Conservation (phyloP, 2,888 invertebrate genomes). For the Lepidochrysops patricia region DNA sequence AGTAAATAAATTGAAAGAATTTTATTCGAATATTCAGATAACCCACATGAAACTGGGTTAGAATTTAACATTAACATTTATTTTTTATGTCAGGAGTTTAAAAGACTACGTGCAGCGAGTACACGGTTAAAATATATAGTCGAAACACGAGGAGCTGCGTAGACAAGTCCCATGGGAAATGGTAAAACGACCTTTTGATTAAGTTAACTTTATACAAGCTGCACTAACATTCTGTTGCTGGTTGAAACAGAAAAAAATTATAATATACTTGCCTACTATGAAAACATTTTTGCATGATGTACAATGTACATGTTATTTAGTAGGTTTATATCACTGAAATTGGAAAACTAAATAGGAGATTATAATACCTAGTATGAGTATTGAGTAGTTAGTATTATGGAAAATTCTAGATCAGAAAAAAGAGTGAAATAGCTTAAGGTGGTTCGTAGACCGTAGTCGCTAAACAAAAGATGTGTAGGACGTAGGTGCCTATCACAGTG, state of each 20-base stretch:
- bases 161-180: constrained; percentile 1
- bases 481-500: too few relatives aligned
- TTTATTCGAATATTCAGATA: neutral
- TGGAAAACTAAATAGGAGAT: too few relatives aligned
- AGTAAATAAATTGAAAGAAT: neutral
- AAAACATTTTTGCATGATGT: neutral
- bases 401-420: too few relatives aligned
- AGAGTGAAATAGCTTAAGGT: too few relatives aligned
- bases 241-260: too few relatives aligned
- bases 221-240: too few relatives aligned
- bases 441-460: too few relatives aligned
- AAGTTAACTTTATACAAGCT: neutral
- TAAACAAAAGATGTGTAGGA: too few relatives aligned
- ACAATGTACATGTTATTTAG: neutral
- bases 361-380: too few relatives aligned
- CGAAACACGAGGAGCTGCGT: neutral
- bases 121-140: neutral
- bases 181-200: neutral
- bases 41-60: neutral
- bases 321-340: neutral
- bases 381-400: too few relatives aligned
- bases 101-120: neutral
- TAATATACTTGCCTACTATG: neutral
- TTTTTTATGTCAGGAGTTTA: neutral
- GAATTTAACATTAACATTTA: constrained; percentile 7